Conservation (phyloP, 2,888 invertebrate species). For the Lissonota sp. region DNA sequence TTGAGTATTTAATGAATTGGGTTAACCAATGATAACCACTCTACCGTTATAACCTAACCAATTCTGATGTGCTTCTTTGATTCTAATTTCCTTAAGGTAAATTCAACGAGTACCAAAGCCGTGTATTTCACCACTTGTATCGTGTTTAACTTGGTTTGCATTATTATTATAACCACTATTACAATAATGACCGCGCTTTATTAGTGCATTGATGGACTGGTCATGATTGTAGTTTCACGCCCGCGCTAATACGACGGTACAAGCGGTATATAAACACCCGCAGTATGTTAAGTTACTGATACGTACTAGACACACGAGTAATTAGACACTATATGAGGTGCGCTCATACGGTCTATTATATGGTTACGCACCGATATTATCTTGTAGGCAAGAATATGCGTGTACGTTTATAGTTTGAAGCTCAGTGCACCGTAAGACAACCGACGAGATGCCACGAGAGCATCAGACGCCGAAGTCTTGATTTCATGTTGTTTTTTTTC, state of each 20-base stretch:
- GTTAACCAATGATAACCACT: too few species aligned
- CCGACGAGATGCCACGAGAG: constrained; percentile 38
- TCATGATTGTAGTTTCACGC: constrained; percentile 51
- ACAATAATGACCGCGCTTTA: constrained; percentile 23
- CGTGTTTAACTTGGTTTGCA: not conserved
- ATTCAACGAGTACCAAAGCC: too few species aligned
- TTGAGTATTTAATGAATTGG: too few species aligned
- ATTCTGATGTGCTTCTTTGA: too few species aligned
- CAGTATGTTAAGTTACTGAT: not conserved
- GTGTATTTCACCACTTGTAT: not conserved
- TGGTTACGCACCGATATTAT: constrained; percentile 62
- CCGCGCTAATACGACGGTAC: constrained; percentile 35
- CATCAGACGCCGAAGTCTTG: constrained; percentile 55
- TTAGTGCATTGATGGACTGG: constrained; percentile 44
- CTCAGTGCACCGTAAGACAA: constrained; percentile 55
- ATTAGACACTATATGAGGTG: constrained; percentile 57
- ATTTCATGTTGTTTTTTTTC: constrained; percentile 40
- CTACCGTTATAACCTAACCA: too few species aligned
- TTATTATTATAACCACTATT: constrained; percentile 6
- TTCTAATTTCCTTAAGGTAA: too few species aligned
- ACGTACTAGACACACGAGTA: constrained; percentile 55
- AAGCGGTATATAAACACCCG: constrained; percentile 9
- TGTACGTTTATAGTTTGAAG: constrained; percentile 14
- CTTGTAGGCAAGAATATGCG: constrained; percentile 21
- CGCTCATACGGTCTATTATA: constrained; percentile 33